Conservation (phyloP, 2,113 vertebrate genomes). For the Chloropsis hardwickii region DNA sequence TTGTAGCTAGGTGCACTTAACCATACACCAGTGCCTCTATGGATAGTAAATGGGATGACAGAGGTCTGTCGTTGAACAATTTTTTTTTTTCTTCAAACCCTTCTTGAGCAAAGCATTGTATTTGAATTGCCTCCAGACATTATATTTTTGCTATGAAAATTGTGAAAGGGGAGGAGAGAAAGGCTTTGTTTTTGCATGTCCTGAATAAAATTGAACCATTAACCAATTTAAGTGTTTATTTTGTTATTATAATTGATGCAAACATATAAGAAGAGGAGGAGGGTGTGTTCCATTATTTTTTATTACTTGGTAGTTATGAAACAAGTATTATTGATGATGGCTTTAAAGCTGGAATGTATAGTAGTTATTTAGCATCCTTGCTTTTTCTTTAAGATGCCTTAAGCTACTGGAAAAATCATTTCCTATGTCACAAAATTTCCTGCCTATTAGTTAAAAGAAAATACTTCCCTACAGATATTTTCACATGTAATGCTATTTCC, state of each 20-base stretch:
- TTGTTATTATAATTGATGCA: background rate
- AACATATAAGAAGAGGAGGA: background rate
- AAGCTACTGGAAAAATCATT: constrained; percentile 13
- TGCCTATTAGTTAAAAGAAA: constrained; percentile 42
- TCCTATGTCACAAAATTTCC: constrained; percentile 22
- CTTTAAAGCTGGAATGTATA: background rate
- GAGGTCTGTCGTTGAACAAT: background rate
- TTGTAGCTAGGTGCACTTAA: background rate
- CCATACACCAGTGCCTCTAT: background rate
- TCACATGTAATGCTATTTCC: constrained; percentile 35
- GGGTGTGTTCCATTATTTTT: background rate
- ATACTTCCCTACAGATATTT: constrained; percentile 48
- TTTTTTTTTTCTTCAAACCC: background rate
- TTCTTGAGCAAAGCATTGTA: background rate
- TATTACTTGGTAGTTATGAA: background rate
- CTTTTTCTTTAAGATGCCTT: constrained; percentile 11
- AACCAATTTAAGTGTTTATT: background rate
- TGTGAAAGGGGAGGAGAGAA: background rate
- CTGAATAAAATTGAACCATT: background rate
- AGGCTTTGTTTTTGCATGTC: background rate
- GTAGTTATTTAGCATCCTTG: background rate
- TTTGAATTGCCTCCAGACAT: background rate
- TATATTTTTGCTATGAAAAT: background rate
- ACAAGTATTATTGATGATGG: background rate
- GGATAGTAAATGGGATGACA: background rate